These are phyloP conservation scores for Coturnix japonica DNA, from an alignment of 2,113 vertebrate species.

Conservation along the genomic window DNA sequence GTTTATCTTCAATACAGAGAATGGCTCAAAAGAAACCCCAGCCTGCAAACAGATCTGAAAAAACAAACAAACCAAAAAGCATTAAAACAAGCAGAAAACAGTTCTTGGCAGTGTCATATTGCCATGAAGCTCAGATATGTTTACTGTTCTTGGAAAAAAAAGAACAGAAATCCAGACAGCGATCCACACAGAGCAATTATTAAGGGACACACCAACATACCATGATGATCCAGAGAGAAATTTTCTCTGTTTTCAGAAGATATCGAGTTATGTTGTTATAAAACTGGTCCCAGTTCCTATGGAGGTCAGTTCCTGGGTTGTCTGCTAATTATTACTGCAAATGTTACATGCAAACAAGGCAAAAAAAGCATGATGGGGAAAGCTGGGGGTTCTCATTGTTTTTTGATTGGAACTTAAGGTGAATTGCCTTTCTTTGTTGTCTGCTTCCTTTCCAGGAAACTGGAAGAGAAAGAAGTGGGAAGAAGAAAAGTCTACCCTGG, in stretches of 20 bases:
- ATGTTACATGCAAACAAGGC: background rate
- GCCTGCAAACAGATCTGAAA: background rate
- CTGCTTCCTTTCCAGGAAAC: background rate
- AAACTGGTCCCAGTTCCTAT: background rate
- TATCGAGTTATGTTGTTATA: slow-evolving; percentile 70
- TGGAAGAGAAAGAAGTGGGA: too few species aligned
- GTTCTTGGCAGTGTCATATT: background rate
- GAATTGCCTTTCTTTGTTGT: background rate
- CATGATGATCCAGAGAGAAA: slow-evolving; percentile 29
- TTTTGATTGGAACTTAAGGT: background rate
- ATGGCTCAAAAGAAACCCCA: background rate
- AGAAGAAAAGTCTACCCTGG: background rate
- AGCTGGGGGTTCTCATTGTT: background rate
- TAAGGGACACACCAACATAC: background rate
- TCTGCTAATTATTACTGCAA: background rate
- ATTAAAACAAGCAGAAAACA: background rate
- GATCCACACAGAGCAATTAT: background rate
- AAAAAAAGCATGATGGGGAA: background rate
- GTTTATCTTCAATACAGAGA: background rate
- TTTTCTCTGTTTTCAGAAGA: slow-evolving; percentile 74
- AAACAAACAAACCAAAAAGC: background rate
- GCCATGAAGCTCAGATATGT: background rate
- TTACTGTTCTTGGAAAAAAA: background rate
- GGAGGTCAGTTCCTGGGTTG: background rate
- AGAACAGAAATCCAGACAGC: background rate